Base-by-base conservation (phyloP, 2,888 invertebrate genomes). In the Entomobrya proxima region DNA sequence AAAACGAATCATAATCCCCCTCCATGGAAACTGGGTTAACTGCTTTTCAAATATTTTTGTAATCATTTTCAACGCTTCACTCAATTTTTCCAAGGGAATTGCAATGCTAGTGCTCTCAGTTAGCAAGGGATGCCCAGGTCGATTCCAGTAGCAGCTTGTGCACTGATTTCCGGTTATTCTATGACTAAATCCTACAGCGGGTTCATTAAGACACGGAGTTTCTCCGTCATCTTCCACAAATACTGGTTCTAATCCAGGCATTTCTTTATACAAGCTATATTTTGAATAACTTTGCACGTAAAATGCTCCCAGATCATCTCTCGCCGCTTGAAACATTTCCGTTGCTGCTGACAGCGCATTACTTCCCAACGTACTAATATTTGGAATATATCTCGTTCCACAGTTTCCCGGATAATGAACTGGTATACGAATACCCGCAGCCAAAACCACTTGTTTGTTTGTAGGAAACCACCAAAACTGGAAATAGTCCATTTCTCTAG, bases 401-500 rank as follows among this genome's bases (percentile, higher is more conserved):
- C 74, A 83, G 15, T 79, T 61, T 7, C 84, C 86, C 4, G 52
- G 11, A 13, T 35, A 2, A 21, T 47, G 35, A 2, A 61, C 67
- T 30, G 40, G 13, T 0, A 37, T 50, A 13, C 47, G 55, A n/a
- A 35, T 55, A 18, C 87, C 87, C 7, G 21, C 21, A 0, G 83
- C 83, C 5, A 83, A 15, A 5, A 87, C 83, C n/a, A 87, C 86
- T 5, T 64, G 15, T 13, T 44, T 37, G 0, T 27, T n/a, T 3
- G 75, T 50, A 4, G 87, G 87, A 35, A 87, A 87, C 87, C 87
- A 87, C 83, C 82, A 87, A 32, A 87, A 47, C 27, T 86, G 83
- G 52, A 86, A 76, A 37, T 15, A 72, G 32, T 85, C 76, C 5
- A 52, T 21, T 47, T 37, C 0, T 27, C 18, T 44, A 13, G 32